A percentile compares a stretch with the other conserved stretches of the same genome.
Evolutionary conservation across 2,797 vertebrate genomes (phyloP).

Genomic region (Enoplosus armatus): DNA sequence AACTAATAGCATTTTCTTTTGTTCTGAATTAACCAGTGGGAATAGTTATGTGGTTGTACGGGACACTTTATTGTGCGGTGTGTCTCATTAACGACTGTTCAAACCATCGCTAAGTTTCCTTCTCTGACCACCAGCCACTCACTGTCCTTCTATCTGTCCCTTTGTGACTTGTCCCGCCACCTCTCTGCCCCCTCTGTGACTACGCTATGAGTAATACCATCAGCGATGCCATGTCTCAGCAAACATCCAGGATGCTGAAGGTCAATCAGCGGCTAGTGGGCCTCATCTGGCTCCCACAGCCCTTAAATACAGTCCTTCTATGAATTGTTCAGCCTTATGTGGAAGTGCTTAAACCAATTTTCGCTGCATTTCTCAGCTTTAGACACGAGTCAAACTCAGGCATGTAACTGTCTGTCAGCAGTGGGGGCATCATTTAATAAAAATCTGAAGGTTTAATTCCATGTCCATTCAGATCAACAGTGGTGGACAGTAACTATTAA

Average conservation of each 20-base stretch:
- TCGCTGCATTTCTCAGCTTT: slow-evolving; percentile 8
- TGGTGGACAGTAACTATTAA: background rate
- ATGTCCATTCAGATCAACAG: background rate
- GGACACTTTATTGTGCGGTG: background rate
- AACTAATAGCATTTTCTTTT: background rate
- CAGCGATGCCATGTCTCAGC: slow-evolving; percentile 31
- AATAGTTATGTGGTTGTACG: background rate
- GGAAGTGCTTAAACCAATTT: slow-evolving; percentile 1
- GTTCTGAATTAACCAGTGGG: background rate
- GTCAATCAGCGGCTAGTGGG: slow-evolving; percentile 38
- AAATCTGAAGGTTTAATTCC: background rate
- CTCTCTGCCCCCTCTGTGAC: slow-evolving; percentile 37
- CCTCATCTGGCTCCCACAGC: slow-evolving; percentile 13
- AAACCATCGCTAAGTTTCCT: background rate
- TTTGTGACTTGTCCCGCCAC: slow-evolving; percentile 22
- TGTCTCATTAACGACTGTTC: background rate
- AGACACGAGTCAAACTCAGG: slow-evolving; percentile 2
- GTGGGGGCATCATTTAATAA: background rate
- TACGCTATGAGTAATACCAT: slow-evolving; percentile 45
- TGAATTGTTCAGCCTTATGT: slow-evolving; percentile 3
- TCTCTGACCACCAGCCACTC: slow-evolving; percentile 2
- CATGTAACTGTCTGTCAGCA: slow-evolving; percentile 1
- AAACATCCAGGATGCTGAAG: slow-evolving; percentile 30
- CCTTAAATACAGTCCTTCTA: background rate
- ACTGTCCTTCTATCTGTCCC: slow-evolving; percentile 3